Evolutionary conservation across 23 tunicate species (phyloP).

Genomic region (Botrylloides violaceus): DNA sequence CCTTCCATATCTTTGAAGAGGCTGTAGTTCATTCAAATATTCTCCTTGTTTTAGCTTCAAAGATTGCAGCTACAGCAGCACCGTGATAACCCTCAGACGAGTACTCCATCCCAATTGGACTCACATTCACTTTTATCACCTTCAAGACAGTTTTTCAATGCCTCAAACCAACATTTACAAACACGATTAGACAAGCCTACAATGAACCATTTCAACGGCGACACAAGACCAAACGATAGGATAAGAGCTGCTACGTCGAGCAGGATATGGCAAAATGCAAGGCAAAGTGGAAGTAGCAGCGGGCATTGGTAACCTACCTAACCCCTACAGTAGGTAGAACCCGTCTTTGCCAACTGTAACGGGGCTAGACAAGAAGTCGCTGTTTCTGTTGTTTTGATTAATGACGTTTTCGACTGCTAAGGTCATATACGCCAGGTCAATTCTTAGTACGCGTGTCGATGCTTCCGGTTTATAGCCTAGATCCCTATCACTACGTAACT

Average conservation of each 20-base stretch:
- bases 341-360: no score
- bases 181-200: conserved; percentile 5
- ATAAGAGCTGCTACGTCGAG: conserved; percentile 26
- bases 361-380: no score
- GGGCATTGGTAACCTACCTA: conserved; percentile 93
- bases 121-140: conserved; percentile 11
- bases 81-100: conserved; percentile 22
- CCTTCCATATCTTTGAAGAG: no score
- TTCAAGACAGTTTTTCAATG: background rate
- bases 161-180: background rate
- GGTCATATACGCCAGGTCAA: no score
- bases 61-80: conserved; percentile 21
- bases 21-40: background rate
- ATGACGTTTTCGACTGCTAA: no score
- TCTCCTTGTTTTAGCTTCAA: conserved; percentile 2
- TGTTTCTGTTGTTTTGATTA: no score
- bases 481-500: no score
- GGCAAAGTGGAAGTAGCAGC: conserved; percentile 51
- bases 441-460: no score
- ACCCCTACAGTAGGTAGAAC: no score
- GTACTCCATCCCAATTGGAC: conserved; percentile 13
- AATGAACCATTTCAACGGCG: no score
- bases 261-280: conserved; percentile 43
- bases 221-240: background rate
- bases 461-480: no score